Evolutionary conservation across 2,888 invertebrate species (phyloP), one percentile per base, ranked within the genome.

Genomic region (Calameuta filiformis): DNA sequence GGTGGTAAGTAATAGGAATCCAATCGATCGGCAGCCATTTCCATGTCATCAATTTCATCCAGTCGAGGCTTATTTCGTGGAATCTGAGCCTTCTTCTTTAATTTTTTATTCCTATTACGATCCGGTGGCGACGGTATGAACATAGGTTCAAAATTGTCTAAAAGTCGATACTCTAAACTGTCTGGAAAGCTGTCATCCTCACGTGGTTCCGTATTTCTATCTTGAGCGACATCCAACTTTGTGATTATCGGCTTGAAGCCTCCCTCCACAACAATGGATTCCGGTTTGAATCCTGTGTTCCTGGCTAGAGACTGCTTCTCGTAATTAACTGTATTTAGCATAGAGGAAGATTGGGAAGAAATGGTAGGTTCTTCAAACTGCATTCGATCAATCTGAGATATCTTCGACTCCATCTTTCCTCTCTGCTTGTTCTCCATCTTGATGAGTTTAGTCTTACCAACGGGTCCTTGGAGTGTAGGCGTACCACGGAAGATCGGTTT

Each of bases 241-340:
- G 93, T 92, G 12, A 95, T 93, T 34, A 97, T 97, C 0, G 97
- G 97, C 82, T 95, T 96, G 87, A 97, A 97, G 0, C 97, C 97
- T 79, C 96, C 95, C 92, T 97, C 97, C 23, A 97, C 95, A 0
- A 97, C 95, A 9, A 97, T 95, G 0, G 96, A 95, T 83, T 95
- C 95, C 0, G 97, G 96, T 89, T 96, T 95, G 85, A 97, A 97
- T 0, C 96, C 96, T 1, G 95, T 95, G 84, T 96, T 96, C 0
- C 94, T 91, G 0, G 96, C 96, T 56, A 23, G 34, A 75, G 78
- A 30, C n/a, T 78, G 12, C 11, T 12, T 31, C 12, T 34, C 34
- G n/a, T 15, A 56, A 56, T 56, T 56, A 56, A 2, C 56, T 9
- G 56, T 9, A 56, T 9, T 23, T 56, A 56, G 56, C 56, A 56